Evolutionary conservation across 1,140 invertebrate genomes (phyloP).

Genomic region (Drosophila tristis): DNA sequence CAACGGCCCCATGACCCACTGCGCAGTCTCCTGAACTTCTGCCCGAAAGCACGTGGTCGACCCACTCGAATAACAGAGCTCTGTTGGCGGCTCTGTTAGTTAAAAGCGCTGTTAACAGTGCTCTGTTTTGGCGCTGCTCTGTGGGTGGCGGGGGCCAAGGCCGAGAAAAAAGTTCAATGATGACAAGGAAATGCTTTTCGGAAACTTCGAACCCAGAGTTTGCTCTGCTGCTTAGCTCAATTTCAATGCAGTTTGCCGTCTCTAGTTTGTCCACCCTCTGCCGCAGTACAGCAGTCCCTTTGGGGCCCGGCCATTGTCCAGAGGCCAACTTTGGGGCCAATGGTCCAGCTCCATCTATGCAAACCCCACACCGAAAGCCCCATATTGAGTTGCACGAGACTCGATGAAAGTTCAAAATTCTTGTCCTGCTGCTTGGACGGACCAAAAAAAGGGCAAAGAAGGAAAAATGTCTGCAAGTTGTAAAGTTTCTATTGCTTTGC

Average conservation of each 20-base stretch:
- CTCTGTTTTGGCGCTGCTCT: conserved; percentile 18
- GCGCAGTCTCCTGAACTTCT: conserved; percentile 64
- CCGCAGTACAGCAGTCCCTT: conserved; percentile 3
- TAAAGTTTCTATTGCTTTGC: conserved; percentile 56
- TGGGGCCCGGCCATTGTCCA: conserved; percentile 32
- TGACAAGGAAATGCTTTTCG: conserved; percentile 78
- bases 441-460: no score
- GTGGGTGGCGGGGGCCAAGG: conserved; percentile 16
- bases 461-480: conserved; percentile 50
- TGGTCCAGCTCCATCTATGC: conserved; percentile 31
- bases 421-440: conserved; percentile 34
- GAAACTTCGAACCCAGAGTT: conserved; percentile 62
- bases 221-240: conserved; percentile 24
- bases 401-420: conserved; percentile 71
- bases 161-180: conserved; percentile 50
- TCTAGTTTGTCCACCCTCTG: background rate
- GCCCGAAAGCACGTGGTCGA: conserved; percentile 62
- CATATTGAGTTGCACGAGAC: conserved; percentile 27
- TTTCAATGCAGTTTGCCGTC: conserved; percentile 42
- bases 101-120: conserved; percentile 21
- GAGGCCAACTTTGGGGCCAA: conserved; percentile 42
- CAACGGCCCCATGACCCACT: conserved; percentile 1
- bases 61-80: conserved; percentile 18
- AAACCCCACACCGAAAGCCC: conserved; percentile 34
- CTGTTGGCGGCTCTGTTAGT: no score